Percentiles rank a stretch among this genome's conserved stretches.
Evolutionary conservation across 2,113 vertebrate species (phyloP).

Genomic region (Podarcis muralis): DNA sequence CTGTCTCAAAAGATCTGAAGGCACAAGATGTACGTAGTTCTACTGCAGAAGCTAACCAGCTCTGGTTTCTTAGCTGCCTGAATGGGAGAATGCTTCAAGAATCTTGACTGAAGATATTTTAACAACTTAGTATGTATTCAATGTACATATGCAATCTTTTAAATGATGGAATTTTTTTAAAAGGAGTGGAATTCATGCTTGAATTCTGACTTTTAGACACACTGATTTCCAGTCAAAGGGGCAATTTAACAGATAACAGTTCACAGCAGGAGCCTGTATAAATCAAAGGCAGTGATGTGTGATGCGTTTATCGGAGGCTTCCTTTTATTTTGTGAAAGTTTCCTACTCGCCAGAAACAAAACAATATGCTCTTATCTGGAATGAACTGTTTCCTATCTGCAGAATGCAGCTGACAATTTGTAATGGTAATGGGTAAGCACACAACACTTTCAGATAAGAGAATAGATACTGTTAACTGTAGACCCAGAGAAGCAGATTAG

Average conservation of each 20-base stretch:
- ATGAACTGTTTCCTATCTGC: conserved; percentile 17
- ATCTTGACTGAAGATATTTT: background rate
- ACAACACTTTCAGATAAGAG: too few relatives aligned
- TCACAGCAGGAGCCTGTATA: conserved; percentile 2
- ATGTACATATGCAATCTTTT: too few relatives aligned
- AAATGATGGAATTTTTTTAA: background rate
- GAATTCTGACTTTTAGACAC: background rate
- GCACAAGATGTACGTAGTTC: too few relatives aligned
- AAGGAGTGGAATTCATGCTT: background rate
- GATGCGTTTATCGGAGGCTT: conserved; percentile 7
- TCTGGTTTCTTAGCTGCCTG: background rate
- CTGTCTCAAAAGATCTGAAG: too few relatives aligned
- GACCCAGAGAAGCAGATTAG: too few relatives aligned
- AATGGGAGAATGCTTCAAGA: background rate
- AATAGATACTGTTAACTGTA: too few relatives aligned
- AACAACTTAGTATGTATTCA: too few relatives aligned
- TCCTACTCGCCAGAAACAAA: conserved; percentile 32
- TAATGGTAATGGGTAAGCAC: too few relatives aligned
- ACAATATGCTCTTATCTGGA: background rate
- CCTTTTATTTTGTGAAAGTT: background rate
- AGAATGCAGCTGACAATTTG: background rate
- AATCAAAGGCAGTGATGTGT: background rate
- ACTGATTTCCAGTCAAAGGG: conserved; percentile 1
- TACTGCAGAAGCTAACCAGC: too few relatives aligned
- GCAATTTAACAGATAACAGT: background rate